Percentiles rank a stretch among this genome's conserved stretches.
phyloP scores from a whole-genome alignment of 2,888 invertebrate species.

The Dolichomitus sp. region DNA sequence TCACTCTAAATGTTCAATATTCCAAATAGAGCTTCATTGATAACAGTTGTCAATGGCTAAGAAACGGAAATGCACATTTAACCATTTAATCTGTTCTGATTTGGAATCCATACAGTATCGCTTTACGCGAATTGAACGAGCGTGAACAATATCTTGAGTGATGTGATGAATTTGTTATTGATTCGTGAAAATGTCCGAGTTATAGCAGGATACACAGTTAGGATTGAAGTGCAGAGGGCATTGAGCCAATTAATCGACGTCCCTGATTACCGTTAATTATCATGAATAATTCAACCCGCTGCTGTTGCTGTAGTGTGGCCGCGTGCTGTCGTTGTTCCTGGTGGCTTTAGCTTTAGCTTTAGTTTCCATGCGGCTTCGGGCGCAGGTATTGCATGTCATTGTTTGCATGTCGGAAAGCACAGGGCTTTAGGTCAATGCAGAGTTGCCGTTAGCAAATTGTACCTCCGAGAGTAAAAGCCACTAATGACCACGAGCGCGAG shows the following conservation, averaged over 20 bases:
- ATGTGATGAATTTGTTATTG: constrained; percentile 37
- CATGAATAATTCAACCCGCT: constrained; percentile 68
- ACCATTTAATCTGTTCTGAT: background rate
- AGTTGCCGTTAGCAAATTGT: constrained; percentile 70
- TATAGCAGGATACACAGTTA: background rate
- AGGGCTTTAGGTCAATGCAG: constrained; percentile 68
- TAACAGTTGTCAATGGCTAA: background rate
- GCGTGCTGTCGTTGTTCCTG: constrained; percentile 62
- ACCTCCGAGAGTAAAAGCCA: constrained; percentile 69
- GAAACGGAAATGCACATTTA: background rate
- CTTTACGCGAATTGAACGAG: constrained; percentile 16
- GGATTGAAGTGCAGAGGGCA: constrained; percentile 52
- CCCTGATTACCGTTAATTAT: constrained; percentile 69
- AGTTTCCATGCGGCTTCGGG: constrained; percentile 62
- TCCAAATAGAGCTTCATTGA: background rate
- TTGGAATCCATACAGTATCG: constrained; percentile 22
- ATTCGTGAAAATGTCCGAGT: constrained; percentile 33
- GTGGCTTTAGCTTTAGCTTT: constrained; percentile 60
- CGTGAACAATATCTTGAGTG: constrained; percentile 33
- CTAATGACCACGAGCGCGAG: constrained; percentile 65
- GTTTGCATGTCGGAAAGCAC: constrained; percentile 70
- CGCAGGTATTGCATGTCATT: constrained; percentile 66
- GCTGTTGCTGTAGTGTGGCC: constrained; percentile 36
- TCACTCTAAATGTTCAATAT: background rate
- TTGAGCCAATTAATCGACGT: constrained; percentile 67